phyloP scores from a whole-genome alignment of 2,888 invertebrate genomes.

The Cataglyphis cursor region DNA sequence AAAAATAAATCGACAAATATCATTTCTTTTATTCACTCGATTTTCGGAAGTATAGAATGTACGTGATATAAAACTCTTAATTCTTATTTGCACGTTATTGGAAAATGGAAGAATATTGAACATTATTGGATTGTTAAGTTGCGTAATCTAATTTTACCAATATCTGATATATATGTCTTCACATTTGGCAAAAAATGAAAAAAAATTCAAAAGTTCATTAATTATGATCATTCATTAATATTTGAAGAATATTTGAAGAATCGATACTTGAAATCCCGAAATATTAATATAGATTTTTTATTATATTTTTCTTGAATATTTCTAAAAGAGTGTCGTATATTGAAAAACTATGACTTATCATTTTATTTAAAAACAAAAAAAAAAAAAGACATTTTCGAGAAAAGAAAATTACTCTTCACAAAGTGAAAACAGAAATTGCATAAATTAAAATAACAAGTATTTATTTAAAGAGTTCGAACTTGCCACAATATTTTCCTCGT shows the following conservation, averaged over 20 bases:
- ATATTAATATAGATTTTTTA: neutral
- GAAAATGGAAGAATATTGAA: neutral
- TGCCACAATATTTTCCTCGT: neutral
- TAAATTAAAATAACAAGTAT: slow-evolving; percentile 16
- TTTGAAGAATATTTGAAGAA: neutral
- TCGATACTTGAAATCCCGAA: neutral
- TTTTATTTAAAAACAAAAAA: slow-evolving; percentile 15
- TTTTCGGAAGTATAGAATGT: neutral
- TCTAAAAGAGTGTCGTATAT: slow-evolving; percentile 23
- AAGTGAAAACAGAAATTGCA: slow-evolving; percentile 20
- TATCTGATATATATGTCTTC: neutral
- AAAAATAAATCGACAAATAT: slow-evolving; percentile 8
- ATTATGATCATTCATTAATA: neutral
- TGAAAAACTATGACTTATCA: slow-evolving; percentile 13
- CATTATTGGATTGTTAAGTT: neutral
- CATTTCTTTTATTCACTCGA: slow-evolving; percentile 5
- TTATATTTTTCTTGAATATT: slow-evolving; percentile 9
- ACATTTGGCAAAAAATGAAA: neutral
- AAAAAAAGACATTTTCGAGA: slow-evolving; percentile 31
- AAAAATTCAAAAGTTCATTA: neutral
- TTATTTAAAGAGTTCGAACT: slow-evolving; percentile 23
- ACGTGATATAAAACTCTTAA: neutral
- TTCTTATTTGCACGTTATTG: neutral
- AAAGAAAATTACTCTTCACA: slow-evolving; percentile 13
- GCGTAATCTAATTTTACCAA: neutral